A percentile compares a stretch with the other conserved stretches of the same genome.
Evolutionary conservation across 1,140 invertebrate genomes (phyloP).

Genomic region (Drosophila setifemur): DNA sequence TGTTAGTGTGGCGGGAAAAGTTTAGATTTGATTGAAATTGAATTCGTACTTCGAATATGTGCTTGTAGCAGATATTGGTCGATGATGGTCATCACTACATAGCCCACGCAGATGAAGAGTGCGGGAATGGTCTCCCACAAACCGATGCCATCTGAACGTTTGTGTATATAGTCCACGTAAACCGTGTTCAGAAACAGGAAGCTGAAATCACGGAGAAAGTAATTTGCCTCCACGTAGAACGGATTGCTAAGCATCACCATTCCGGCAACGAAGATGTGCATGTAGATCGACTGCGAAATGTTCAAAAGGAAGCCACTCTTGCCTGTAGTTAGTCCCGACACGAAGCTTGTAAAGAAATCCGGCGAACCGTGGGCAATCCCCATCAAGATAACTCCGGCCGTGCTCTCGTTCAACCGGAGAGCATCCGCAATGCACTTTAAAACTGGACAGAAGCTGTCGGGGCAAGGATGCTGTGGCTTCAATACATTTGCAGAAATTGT

Average conservation of each 20-base stretch:
- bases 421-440: constrained; percentile 86
- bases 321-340: not conserved
- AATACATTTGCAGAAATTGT: fast-evolving
- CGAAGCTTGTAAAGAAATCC: constrained; percentile 87
- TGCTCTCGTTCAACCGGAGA: constrained; percentile 87
- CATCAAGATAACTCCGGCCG: constrained; percentile 90
- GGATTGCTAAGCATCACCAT: constrained; percentile 18
- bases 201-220: constrained; percentile 22
- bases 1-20: too few species aligned
- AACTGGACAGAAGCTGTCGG: constrained; percentile 87
- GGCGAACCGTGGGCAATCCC: constrained; percentile 91
- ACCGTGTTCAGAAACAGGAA: constrained; percentile 18
- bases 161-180: constrained; percentile 24
- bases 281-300: constrained; percentile 13
- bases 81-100: constrained; percentile 7
- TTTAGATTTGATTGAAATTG: not conserved
- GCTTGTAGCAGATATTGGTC: constrained; percentile 7
- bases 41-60: constrained; percentile 2
- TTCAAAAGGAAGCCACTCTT: not conserved
- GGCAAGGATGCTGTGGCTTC: not conserved
- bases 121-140: not conserved
- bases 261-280: constrained; percentile 12
- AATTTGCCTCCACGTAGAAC: not conserved
- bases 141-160: not conserved
- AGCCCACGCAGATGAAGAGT: not conserved